Evolutionary conservation across 2,888 invertebrate species (phyloP).

Genomic region (Callosobruchus maculatus): DNA sequence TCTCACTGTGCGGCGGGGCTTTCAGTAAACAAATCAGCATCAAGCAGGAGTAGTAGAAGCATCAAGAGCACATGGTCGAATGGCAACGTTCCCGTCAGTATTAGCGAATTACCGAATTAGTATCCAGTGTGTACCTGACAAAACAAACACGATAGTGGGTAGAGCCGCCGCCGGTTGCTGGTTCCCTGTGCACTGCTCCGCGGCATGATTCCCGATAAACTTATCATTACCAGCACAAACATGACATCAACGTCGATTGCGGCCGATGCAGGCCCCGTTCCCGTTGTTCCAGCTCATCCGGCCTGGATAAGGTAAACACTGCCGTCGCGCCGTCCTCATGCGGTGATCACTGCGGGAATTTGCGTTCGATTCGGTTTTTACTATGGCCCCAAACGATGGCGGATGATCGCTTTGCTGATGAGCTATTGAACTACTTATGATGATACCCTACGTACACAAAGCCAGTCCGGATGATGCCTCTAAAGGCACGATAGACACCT

Average conservation of each 20-base stretch:
- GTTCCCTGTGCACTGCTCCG: background rate
- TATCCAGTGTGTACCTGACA: background rate
- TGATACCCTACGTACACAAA: background rate
- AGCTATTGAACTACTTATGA: background rate
- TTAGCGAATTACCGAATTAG: background rate
- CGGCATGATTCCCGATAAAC: slow-evolving; percentile 30
- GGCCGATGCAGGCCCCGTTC: slow-evolving; percentile 9
- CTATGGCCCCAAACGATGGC: background rate
- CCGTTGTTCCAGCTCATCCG: background rate
- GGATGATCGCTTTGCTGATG: background rate
- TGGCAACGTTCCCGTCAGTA: background rate
- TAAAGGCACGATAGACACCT: no score
- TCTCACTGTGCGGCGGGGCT: background rate
- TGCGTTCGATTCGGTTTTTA: background rate
- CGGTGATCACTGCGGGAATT: background rate
- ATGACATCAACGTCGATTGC: slow-evolving; percentile 43
- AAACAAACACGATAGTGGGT: background rate
- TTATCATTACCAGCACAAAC: slow-evolving; percentile 46
- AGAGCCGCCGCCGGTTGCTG: no score
- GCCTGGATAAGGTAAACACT: background rate
- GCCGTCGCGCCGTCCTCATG: background rate
- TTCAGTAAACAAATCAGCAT: background rate
- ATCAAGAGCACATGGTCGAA: background rate
- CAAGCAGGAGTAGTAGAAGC: no score
- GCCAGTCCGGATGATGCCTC: no score